Base-by-base conservation (phyloP, 2,797 vertebrate genomes). In the Halcyon badia region DNA sequence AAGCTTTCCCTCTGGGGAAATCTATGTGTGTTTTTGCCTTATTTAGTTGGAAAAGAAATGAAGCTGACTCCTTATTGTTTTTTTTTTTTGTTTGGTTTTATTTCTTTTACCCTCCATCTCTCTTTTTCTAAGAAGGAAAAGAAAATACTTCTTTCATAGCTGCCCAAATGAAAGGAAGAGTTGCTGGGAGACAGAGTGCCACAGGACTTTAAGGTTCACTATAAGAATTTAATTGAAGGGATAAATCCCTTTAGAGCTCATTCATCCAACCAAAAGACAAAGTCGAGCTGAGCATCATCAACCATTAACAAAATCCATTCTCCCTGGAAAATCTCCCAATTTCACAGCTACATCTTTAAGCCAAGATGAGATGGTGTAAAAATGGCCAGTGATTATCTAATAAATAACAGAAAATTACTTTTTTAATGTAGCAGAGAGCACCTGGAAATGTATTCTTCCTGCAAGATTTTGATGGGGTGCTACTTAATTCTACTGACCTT, bases 401-500 rank as follows among this genome's bases (percentile, higher is more conserved):
- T 60, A 87, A 96, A 66, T 68, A 94, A 52, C 17, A 83, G 24
- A 41, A 79, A 64, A 39, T 56, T 46, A 61, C 49, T 41, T 73
- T 87, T 85, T 52, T 33, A 76, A 68, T 37, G 37, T 58, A 48
- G 28, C 13, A 12, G 30, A 76, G 62, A 58, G 31, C 58, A 86
- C 49, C 87, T 83, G 56, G 81, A 87, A 90, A 70, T 19, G 4
- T 35, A 31, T 73, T 89, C 41, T 83, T 87, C 52, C 73, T 48
- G 33, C 22, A 62, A 60, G 64, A 70, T 58, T 86, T 58, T 84
- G 80, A 90, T 31, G 21, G 51, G 28, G 37, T 64, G 30, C 64
- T 82, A 68, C 81, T 85, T 94, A 89, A 95, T 92, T 95, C 86
- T 78, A 49, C 58, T 90, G 58, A 90, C 48, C 64, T 83, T 61